These are phyloP conservation scores for Aldabrachelys gigantea DNA, from an alignment of 2,113 vertebrate species.

Conservation along the genomic window DNA sequence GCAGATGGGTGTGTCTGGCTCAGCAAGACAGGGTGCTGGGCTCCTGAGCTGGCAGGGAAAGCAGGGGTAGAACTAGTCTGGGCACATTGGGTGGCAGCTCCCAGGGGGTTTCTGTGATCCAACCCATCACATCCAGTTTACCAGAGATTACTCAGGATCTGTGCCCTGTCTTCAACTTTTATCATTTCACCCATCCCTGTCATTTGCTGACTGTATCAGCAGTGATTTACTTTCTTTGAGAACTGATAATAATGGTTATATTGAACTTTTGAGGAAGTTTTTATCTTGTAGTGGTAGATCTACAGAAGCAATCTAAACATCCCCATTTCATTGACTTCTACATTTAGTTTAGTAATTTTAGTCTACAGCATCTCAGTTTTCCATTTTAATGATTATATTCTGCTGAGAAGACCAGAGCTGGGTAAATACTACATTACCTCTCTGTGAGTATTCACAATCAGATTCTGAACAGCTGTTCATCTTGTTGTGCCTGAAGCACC, in stretches of 20 bases:
- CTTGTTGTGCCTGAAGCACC: neutral
- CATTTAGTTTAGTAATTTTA: neutral
- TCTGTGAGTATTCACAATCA: neutral
- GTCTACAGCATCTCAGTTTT: neutral
- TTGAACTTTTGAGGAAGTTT: neutral
- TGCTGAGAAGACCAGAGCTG: neutral
- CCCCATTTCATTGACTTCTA: slow-evolving; percentile 1
- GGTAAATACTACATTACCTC: neutral
- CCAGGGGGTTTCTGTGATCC: too few species aligned
- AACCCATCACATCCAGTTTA: neutral
- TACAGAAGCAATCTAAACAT: neutral
- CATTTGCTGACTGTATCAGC: neutral
- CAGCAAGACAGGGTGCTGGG: too few species aligned
- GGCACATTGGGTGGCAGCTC: too few species aligned
- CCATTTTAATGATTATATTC: neutral
- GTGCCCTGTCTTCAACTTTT: accelerated
- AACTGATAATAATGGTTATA: neutral
- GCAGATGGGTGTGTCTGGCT: too few species aligned
- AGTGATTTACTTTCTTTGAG: neutral
- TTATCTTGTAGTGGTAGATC: neutral
- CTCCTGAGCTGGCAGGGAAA: too few species aligned
- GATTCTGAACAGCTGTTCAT: neutral
- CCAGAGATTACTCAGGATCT: neutral
- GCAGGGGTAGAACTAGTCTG: too few species aligned
- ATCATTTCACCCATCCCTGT: neutral